Evolutionary conservation across 2,888 invertebrate species (phyloP).

Genomic region (Julus scanicus): DNA sequence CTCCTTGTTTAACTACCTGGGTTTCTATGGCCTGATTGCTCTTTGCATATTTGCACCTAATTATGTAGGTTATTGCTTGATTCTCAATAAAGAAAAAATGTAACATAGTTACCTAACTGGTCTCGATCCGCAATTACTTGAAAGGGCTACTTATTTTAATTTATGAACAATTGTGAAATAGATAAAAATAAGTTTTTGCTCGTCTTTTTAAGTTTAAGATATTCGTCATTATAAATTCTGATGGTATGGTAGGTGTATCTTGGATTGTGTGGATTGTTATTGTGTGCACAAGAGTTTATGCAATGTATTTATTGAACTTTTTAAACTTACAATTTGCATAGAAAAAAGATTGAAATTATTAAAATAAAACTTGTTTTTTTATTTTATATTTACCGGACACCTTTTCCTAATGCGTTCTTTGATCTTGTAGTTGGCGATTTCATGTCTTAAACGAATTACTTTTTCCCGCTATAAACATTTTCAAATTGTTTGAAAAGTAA

Average conservation of each 20-base stretch:
- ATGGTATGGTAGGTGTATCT: background rate
- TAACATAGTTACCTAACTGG: background rate
- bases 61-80: conserved; percentile 36
- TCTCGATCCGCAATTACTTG: background rate
- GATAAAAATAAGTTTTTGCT: background rate
- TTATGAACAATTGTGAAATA: background rate
- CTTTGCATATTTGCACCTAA: background rate
- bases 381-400: background rate
- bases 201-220: no score
- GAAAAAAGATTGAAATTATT: background rate
- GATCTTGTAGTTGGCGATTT: background rate
- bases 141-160: conserved; percentile 1
- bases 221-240: no score
- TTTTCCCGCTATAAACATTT: background rate
- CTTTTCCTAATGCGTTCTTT: conserved; percentile 13
- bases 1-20: conserved; percentile 11
- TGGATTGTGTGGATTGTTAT: background rate
- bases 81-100: background rate
- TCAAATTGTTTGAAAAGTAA: conserved; percentile 14
- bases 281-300: no score
- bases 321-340: no score
- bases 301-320: no score
- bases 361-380: background rate
- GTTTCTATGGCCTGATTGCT: conserved; percentile 36
- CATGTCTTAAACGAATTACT: conserved; percentile 2